Percentiles rank a stretch among this genome's conserved stretches.
Conservation (phyloP, 1,140 invertebrate genomes). For the Lepidurus couesii region DNA sequence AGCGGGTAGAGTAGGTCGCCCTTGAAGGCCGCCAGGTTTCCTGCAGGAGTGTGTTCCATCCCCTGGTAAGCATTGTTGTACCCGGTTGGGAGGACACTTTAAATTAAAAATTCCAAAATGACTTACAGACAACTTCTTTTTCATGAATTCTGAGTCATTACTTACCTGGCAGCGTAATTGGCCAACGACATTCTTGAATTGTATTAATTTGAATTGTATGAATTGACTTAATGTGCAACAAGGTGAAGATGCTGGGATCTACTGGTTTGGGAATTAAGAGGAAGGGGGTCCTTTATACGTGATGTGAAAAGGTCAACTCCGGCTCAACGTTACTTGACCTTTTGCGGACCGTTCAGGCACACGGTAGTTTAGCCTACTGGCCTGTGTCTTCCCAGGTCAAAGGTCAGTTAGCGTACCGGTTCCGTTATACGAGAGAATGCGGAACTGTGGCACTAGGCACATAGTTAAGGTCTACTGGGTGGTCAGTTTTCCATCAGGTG, state of each 20-base stretch:
- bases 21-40: neutral
- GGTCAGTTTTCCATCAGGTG: too few relatives aligned
- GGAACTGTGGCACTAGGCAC: too few relatives aligned
- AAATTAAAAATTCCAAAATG: too few relatives aligned
- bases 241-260: neutral
- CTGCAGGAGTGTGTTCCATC: neutral
- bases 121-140: too few relatives aligned
- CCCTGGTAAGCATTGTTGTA: neutral
- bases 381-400: neutral
- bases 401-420: neutral
- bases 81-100: neutral
- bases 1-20: constrained; percentile 34
- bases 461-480: too few relatives aligned
- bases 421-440: too few relatives aligned
- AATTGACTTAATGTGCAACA: too few relatives aligned
- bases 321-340: neutral
- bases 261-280: neutral
- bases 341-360: neutral
- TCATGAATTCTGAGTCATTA: neutral
- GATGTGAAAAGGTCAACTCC: neutral
- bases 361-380: neutral
- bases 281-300: neutral
- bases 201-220: too few relatives aligned
- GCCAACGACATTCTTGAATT: neutral
- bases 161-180: constrained; percentile 6